Evolutionary conservation across 2,113 vertebrate genomes (phyloP).

Genomic region (Gobiocypris rarus): DNA sequence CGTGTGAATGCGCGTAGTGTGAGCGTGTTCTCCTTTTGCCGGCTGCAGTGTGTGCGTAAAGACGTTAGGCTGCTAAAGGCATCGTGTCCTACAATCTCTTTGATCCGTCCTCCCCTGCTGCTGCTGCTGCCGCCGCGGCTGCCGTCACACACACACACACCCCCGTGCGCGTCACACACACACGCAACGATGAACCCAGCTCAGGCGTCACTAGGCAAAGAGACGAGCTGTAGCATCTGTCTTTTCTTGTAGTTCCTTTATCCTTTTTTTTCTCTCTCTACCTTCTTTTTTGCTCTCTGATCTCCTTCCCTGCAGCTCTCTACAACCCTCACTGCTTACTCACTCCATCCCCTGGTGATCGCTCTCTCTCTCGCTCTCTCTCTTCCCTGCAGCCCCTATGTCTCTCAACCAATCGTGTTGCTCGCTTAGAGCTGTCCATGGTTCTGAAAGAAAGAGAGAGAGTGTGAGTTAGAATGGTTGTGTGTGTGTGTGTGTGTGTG

Average conservation of each 20-base stretch:
- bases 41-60: slow-evolving; percentile 16
- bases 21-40: background rate
- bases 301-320: slow-evolving; percentile 29
- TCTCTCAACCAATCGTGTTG: slow-evolving; percentile 18
- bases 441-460: slow-evolving; percentile 31
- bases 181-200: slow-evolving; percentile 34
- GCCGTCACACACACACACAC: slow-evolving; percentile 32
- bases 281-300: background rate
- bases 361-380: background rate
- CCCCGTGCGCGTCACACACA: slow-evolving; percentile 34
- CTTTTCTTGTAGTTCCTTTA: background rate
- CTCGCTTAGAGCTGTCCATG: slow-evolving; percentile 33
- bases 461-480: slow-evolving; percentile 3
- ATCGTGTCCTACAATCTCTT: slow-evolving; percentile 39
- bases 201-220: slow-evolving; percentile 34
- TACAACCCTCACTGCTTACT: slow-evolving; percentile 6
- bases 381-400: background rate
- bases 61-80: slow-evolving; percentile 37
- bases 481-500: slow-evolving; percentile 36
- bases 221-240: slow-evolving; percentile 35
- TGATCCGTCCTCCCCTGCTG: slow-evolving; percentile 44
- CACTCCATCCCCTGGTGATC: slow-evolving; percentile 14
- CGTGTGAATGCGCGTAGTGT: slow-evolving; percentile 1
- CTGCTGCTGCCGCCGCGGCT: slow-evolving; percentile 34
- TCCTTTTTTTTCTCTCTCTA: background rate